Evolutionary conservation across 2,888 invertebrate species (phyloP).

Genomic region (Ceratothoa steindachneri): DNA sequence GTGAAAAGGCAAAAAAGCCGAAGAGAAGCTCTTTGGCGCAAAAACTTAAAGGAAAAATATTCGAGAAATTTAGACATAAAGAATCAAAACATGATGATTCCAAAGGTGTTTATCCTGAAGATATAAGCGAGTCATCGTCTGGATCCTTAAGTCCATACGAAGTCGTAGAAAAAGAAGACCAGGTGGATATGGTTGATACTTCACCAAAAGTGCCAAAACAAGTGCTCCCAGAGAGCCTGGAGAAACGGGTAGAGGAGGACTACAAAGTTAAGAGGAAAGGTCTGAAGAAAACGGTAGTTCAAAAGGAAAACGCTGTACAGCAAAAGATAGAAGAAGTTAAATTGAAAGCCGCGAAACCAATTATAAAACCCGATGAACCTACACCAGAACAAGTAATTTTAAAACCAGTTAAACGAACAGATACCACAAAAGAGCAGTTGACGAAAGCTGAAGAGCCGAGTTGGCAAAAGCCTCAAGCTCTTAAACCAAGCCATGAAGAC

Average conservation of each 20-base stretch:
- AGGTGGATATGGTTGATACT: background rate
- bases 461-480: background rate
- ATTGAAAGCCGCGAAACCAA: constrained; percentile 6
- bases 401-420: background rate
- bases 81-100: background rate
- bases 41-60: background rate
- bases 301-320: background rate
- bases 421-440: background rate
- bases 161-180: background rate
- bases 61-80: background rate
- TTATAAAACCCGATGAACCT: constrained; percentile 7
- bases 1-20: background rate
- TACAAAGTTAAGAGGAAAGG: background rate
- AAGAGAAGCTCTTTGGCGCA: background rate
- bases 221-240: background rate
- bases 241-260: background rate
- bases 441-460: background rate
- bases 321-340: constrained; percentile 6
- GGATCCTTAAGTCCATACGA: background rate
- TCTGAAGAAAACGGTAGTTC: background rate
- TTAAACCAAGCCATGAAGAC: background rate
- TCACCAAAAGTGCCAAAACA: background rate
- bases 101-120: background rate
- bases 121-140: background rate
- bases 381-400: constrained; percentile 12